These are phyloP conservation scores for Calliphora vicina DNA, from an alignment of 1,140 invertebrate genomes.

Conservation along the genomic window DNA sequence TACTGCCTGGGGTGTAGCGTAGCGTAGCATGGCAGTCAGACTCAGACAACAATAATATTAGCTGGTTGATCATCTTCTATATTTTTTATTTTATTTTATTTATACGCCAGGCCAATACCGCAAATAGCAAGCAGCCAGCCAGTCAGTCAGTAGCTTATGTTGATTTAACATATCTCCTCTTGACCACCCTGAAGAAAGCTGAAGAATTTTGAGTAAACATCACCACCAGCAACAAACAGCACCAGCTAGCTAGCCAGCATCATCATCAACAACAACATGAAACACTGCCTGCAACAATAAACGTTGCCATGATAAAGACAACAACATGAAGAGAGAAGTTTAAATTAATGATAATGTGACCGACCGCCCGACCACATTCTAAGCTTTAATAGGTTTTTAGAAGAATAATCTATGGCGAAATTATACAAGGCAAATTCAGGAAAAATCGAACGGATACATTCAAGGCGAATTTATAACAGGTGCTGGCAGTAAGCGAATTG, in stretches of 20 bases:
- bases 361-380: too few species aligned
- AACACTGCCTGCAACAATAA: slow-evolving; percentile 3
- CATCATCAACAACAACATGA: neutral
- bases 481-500: too few species aligned
- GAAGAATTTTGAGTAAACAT: neutral
- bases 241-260: too few species aligned
- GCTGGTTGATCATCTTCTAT: too few species aligned
- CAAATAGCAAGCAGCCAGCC: neutral
- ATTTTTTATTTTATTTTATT: neutral
- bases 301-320: neutral
- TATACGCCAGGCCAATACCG: neutral
- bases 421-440: too few species aligned
- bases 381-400: too few species aligned
- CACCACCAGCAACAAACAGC: slow-evolving; percentile 4
- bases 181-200: neutral
- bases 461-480: too few species aligned
- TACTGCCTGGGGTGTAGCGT: neutral
- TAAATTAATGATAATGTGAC: neutral
- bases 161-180: neutral
- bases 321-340: neutral
- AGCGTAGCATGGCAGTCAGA: too few species aligned
- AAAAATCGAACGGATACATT: too few species aligned
- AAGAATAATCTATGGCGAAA: too few species aligned
- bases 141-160: slow-evolving; percentile 1
- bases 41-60: neutral